Evolutionary conservation across 2,888 invertebrate species (phyloP).

Genomic region (Quadroppia sp.): DNA sequence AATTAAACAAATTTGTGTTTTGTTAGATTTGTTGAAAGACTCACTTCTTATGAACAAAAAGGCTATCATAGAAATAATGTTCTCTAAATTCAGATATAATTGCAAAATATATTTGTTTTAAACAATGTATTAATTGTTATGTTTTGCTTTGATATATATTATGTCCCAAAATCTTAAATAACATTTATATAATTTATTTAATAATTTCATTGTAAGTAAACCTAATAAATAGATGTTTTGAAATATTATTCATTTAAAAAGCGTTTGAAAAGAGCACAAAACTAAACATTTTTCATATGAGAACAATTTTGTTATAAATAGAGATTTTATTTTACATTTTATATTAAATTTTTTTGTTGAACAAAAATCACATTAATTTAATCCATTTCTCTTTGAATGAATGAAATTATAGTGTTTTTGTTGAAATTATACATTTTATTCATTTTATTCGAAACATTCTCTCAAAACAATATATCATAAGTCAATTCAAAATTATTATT

Average conservation of each 20-base stretch:
- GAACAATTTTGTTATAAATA: neutral
- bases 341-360: constrained; percentile 13
- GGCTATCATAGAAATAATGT: no score
- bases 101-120: no score
- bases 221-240: neutral
- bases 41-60: no score
- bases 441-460: neutral
- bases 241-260: no score
- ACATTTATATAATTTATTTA: constrained; percentile 6
- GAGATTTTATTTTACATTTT: neutral
- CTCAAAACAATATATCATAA: constrained; percentile 32
- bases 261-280: neutral
- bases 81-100: no score
- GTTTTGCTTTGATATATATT: no score
- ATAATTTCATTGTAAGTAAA: neutral
- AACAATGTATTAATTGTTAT: no score
- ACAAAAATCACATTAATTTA: constrained; percentile 27
- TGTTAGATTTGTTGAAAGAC: no score
- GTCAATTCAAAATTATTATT: constrained; percentile 33
- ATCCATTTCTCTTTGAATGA: constrained; percentile 13
- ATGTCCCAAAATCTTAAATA: neutral
- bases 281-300: constrained; percentile 15
- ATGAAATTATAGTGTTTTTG: constrained; percentile 36
- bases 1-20: no score
- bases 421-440: constrained; percentile 14